Evolutionary conservation across 2,888 invertebrate species (phyloP), one percentile per base, ranked within the genome.

Genomic region (Drosophila paracracens): DNA sequence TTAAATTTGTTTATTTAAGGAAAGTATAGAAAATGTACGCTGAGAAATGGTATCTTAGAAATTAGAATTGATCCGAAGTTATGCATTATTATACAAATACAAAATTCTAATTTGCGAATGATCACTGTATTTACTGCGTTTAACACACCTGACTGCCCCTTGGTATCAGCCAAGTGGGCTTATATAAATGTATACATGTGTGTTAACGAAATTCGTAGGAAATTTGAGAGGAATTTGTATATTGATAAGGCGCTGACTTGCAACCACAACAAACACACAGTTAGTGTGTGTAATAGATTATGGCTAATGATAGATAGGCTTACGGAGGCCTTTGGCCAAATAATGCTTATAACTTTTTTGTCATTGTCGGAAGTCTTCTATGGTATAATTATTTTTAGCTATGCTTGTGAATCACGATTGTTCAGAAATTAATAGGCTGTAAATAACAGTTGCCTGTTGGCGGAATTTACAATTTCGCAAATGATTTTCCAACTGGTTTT

Each of bases 171-270:
- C 46, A 25, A 16, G 8, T 8, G n/a, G 4, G 16, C 13, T 54
- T 38, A 29, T 21, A 29, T 25, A 21, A 50, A 21, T 5, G 67
- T 35, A 27, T 31, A 31, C 31, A 31, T 52, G n/a, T 2, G 46
- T 53, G 18, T 25, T 72, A 51, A 63, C 63, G 58, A 71, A 69
- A 57, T 60, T 58, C 25, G 5, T 21, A 56, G 25, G 36, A 27
- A 16, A 36, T 13, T 63, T 51, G 40, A 50, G 52, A 40, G 48
- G 64, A 61, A 61, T 60, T 61, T 52, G 61, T 63, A 54, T 65
- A 29, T 43, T 57, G 82, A 82, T 82, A 80, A 77, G 72, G 2
- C n/a, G 58, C 58, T 75, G 75, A 66, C 75, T 75, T 51, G 70
- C 74, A 51, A 2, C 36, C 43, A 13, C 27, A 38, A 27, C 43